Percentiles rank a stretch among this genome's conserved stretches.
phyloP scores from a whole-genome alignment of 2,113 vertebrate genomes.

The Labeo rohita region DNA sequence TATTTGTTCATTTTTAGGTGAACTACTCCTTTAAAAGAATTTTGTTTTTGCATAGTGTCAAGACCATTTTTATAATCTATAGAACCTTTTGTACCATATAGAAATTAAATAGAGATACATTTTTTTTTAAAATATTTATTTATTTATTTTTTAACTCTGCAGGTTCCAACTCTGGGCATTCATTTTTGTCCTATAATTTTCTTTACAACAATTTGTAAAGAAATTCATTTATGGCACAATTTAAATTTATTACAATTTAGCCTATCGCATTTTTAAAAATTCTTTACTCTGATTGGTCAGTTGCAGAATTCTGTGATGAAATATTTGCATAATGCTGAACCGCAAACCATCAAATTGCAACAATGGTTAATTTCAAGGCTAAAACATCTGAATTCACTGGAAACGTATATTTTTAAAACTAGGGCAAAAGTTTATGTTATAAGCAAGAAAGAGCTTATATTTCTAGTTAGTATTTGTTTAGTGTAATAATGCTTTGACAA shows the following conservation, averaged over 20 bases:
- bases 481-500: neutral
- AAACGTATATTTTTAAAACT: too few relatives aligned
- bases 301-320: neutral
- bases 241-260: neutral
- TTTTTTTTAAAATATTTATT: too few relatives aligned
- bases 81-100: too few relatives aligned
- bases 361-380: too few relatives aligned
- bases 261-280: neutral
- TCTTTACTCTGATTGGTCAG: neutral
- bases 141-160: neutral
- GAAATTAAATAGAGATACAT: neutral
- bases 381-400: too few relatives aligned
- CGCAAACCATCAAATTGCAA: neutral
- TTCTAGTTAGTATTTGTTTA: neutral
- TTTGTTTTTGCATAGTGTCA: too few relatives aligned
- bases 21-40: too few relatives aligned
- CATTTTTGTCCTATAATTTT: neutral
- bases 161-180: neutral
- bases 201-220: neutral
- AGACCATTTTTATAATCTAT: too few relatives aligned
- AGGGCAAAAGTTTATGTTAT: too few relatives aligned
- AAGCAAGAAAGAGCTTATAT: too few relatives aligned
- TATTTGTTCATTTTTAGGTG: too few relatives aligned
- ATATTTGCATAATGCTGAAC: neutral
- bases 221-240: neutral